phyloP scores from a whole-genome alignment of 2,113 vertebrate genomes.

The Sorex araneus region DNA sequence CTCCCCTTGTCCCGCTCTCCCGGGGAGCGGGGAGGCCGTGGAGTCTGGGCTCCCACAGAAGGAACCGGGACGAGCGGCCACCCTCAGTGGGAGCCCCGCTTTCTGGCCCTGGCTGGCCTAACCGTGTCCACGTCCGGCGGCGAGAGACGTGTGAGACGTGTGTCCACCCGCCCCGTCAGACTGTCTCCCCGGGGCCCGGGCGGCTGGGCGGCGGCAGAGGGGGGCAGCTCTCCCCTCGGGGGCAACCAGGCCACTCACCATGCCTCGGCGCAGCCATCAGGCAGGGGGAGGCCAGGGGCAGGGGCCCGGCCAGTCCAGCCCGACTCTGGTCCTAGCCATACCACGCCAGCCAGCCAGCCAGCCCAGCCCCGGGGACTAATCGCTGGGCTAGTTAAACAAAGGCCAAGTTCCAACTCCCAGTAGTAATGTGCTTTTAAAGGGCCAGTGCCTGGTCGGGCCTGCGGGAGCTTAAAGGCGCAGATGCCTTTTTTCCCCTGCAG shows the following conservation, averaged over 20 bases:
- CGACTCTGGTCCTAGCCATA: slow-evolving; percentile 84
- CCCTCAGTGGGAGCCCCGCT: no score
- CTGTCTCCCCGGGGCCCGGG: background rate
- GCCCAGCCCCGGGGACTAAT: slow-evolving; percentile 82
- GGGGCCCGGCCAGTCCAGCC: background rate
- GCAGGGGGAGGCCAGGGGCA: background rate
- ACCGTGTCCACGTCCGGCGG: no score
- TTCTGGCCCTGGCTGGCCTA: no score
- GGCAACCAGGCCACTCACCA: slow-evolving; percentile 71
- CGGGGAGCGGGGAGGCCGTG: no score
- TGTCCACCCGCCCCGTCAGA: no score
- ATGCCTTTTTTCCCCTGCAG: slow-evolving; percentile 62
- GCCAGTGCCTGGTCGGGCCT: slow-evolving; percentile 82
- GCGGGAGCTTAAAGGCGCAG: slow-evolving; percentile 79
- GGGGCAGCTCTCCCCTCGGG: background rate
- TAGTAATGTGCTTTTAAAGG: slow-evolving; percentile 89
- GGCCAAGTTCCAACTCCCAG: slow-evolving; percentile 85
- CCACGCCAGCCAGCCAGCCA: slow-evolving; percentile 23
- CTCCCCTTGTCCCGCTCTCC: no score
- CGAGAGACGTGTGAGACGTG: no score
- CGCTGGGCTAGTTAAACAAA: slow-evolving; percentile 87
- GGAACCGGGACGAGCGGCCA: no score
- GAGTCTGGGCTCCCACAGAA: no score
- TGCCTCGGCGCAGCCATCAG: background rate
- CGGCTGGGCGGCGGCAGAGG: no score